Evolutionary conservation across 2,888 invertebrate species (phyloP), one percentile per base, ranked within the genome.

Genomic region (Meloe dianella): DNA sequence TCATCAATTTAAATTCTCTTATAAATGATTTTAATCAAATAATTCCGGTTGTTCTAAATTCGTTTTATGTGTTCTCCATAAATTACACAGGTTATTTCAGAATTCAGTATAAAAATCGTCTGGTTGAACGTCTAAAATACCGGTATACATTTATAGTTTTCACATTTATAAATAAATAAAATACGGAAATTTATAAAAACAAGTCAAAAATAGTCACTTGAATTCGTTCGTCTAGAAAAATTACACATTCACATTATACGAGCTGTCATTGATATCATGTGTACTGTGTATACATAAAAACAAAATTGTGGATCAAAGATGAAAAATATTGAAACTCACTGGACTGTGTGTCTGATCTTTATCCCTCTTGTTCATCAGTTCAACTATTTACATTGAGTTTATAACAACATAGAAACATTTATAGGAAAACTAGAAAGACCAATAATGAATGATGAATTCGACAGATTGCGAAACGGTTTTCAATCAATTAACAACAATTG

Each of bases 41-140:
- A 41, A 41, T 41, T 41, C 17, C 41, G 17, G 41, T 41, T 41
- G 41, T 41, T n/a, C 41, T 41, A 41, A 41, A n/a, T 41, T 41
- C 8, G 17, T 41, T 41, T 41, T 41, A 41, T 6, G 17, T 41
- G n/a, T 41, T 17, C 38, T n/a, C 4, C 41, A 41, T n/a, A 41
- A 41, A 41, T 17, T 32, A 5, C n/a, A 6, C 32, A 9, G 32
- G n/a, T n/a, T n/a, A 41, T 6, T 41, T 41, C 41, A 41, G 17
- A n/a, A 17, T 41, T 41, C n/a, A 41, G 10, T 41, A n/a, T 17
- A n/a, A 41, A 41, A 41, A 35, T 10, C 35, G 10, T 17, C 41
- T 17, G 17, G 6, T 41, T 41, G 17, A 38, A 38, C 38, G n/a
- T 38, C 38, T 38, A 3, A 38, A 38, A 38, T n/a, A 38, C 27